Evolutionary conservation across 2,888 invertebrate genomes (phyloP).

Genomic region (Metopia argyrocephala): DNA sequence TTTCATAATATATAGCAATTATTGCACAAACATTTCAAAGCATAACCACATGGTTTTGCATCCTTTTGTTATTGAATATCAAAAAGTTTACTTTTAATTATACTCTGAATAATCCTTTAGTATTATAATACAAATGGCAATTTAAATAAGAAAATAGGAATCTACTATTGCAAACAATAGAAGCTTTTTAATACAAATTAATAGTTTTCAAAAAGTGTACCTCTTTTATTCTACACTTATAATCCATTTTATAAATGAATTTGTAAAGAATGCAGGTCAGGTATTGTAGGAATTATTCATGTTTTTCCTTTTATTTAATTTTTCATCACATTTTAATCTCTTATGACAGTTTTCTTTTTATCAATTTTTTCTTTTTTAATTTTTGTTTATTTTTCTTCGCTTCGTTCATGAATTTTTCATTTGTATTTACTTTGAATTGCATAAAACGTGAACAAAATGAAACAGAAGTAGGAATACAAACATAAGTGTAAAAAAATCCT

Average conservation of each 20-base stretch:
- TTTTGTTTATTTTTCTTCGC: no score
- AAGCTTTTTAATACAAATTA: not conserved
- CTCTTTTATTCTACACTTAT: not conserved
- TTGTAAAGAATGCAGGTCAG: conserved; percentile 30
- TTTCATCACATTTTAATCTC: not conserved
- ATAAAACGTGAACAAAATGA: not conserved
- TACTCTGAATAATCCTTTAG: no score
- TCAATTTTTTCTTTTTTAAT: not conserved
- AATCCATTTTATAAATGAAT: conserved; percentile 38
- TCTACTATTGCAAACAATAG: no score
- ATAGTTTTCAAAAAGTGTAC: not conserved
- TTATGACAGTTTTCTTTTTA: not conserved
- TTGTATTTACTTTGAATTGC: conserved; percentile 33
- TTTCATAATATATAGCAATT: no score
- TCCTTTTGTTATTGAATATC: no score
- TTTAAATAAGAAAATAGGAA: no score
- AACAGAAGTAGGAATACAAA: not conserved
- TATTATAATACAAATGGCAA: no score
- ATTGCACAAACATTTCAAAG: no score
- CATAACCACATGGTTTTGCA: no score
- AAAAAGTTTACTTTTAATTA: no score
- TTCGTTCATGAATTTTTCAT: conserved; percentile 25
- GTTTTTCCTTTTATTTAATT: not conserved
- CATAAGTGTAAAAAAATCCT: conserved; percentile 3
- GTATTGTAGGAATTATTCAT: conserved; percentile 13